A percentile compares a stretch with the other conserved stretches of the same genome.
Evolutionary conservation across 2,888 invertebrate species (phyloP).

Genomic region (Synergus japonicus): DNA sequence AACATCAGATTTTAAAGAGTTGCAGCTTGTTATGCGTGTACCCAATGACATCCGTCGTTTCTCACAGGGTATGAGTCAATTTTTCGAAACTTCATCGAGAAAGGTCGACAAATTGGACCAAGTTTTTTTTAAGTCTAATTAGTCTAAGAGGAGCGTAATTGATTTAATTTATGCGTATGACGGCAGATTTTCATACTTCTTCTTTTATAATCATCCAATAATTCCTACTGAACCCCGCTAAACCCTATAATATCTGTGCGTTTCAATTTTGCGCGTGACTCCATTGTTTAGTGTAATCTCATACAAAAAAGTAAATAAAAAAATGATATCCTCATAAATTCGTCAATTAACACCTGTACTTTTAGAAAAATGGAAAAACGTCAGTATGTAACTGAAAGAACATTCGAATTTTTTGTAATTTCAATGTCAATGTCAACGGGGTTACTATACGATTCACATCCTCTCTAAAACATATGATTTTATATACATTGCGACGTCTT

Average conservation of each 20-base stretch:
- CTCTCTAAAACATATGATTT: conserved; percentile 6
- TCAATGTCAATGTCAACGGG: neutral
- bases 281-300: neutral
- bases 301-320: neutral
- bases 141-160: conserved; percentile 2
- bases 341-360: neutral
- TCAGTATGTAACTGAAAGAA: too few species aligned
- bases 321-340: neutral
- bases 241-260: neutral
- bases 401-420: too few species aligned
- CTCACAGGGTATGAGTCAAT: conserved; percentile 11
- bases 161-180: conserved; percentile 15
- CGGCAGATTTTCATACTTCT: neutral
- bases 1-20: conserved; percentile 34
- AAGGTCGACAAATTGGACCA: neutral
- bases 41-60: neutral
- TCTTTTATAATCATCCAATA: neutral
- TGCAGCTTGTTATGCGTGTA: conserved; percentile 28
- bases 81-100: conserved; percentile 10
- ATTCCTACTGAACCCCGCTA: neutral
- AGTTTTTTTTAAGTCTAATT: neutral
- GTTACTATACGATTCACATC: conserved; percentile 27
- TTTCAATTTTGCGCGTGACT: neutral
- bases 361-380: neutral
- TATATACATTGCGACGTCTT: conserved; percentile 11